Percentiles rank a stretch among this genome's conserved stretches.
phyloP scores from a whole-genome alignment of 2,113 vertebrate species.

The Onychorhynchus coronatus region DNA sequence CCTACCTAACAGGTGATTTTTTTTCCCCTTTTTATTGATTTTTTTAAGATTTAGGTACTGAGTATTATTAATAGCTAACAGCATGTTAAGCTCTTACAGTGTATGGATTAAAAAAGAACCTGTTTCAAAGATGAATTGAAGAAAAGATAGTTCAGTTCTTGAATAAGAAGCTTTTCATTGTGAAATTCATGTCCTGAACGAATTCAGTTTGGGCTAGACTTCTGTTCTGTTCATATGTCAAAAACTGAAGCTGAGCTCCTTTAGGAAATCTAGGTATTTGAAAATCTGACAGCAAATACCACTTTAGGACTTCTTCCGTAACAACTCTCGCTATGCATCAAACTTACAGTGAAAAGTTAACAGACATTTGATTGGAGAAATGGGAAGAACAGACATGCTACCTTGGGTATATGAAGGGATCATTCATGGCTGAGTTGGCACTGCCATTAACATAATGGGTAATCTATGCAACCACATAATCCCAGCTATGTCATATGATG shows the following conservation, averaged over 20 bases:
- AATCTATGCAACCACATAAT: not conserved
- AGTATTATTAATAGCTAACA: not conserved
- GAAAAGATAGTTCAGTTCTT: not conserved
- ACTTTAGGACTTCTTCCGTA: not conserved
- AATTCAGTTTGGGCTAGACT: not conserved
- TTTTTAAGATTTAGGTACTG: not conserved
- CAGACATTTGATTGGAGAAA: not conserved
- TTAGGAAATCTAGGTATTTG: not conserved
- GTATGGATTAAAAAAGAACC: not conserved
- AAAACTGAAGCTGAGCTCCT: not conserved
- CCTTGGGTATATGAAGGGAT: not conserved
- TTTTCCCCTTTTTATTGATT: not conserved
- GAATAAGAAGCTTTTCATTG: not conserved
- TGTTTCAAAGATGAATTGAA: not conserved
- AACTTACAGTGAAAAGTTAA: not conserved
- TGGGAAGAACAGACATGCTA: not conserved
- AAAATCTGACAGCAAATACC: not conserved
- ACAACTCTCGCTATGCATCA: not conserved
- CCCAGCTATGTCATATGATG: not conserved
- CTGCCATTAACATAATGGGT: not conserved
- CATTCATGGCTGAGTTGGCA: not conserved
- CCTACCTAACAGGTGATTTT: not conserved
- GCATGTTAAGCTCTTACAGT: not conserved
- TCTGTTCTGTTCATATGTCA: not conserved
- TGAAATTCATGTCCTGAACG: not conserved